A percentile compares a stretch with the other conserved stretches of the same genome.
phyloP scores from a whole-genome alignment of 1,140 invertebrate species.

The Telenomus remus region DNA sequence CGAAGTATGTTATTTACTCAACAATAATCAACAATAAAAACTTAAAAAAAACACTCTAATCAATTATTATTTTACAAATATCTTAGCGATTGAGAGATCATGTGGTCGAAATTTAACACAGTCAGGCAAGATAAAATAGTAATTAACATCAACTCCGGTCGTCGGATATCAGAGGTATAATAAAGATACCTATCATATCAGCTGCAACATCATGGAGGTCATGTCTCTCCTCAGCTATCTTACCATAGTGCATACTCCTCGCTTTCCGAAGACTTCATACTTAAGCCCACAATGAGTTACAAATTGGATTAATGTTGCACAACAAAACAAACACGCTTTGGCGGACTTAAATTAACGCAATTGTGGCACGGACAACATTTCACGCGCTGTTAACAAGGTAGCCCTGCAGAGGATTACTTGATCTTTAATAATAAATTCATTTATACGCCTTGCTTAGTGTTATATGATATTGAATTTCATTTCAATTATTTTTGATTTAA shows the following conservation, averaged over 20 bases:
- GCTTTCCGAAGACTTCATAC: too few species aligned
- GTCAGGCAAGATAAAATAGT: conserved; percentile 71
- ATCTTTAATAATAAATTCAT: conserved; percentile 21
- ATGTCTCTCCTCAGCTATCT: conserved; percentile 32
- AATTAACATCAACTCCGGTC: conserved; percentile 70
- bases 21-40: too few species aligned
- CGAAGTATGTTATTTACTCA: too few species aligned
- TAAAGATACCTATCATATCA: conserved; percentile 69
- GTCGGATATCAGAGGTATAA: conserved; percentile 64
- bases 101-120: conserved; percentile 63
- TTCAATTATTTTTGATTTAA: background rate
- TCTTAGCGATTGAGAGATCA: conserved; percentile 64
- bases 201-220: conserved; percentile 37
- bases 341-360: conserved; percentile 24
- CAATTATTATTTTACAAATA: background rate
- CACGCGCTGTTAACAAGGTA: conserved; percentile 20
- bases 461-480: too few species aligned
- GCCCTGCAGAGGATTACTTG: conserved; percentile 13
- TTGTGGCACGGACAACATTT: conserved; percentile 8
- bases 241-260: conserved; percentile 6
- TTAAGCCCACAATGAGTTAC: conserved; percentile 44
- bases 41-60: too few species aligned
- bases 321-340: conserved; percentile 25
- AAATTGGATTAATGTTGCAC: conserved; percentile 45
- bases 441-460: too few species aligned